Base-by-base conservation (phyloP, 2,888 invertebrate genomes). In the Terebella lapidaria region DNA sequence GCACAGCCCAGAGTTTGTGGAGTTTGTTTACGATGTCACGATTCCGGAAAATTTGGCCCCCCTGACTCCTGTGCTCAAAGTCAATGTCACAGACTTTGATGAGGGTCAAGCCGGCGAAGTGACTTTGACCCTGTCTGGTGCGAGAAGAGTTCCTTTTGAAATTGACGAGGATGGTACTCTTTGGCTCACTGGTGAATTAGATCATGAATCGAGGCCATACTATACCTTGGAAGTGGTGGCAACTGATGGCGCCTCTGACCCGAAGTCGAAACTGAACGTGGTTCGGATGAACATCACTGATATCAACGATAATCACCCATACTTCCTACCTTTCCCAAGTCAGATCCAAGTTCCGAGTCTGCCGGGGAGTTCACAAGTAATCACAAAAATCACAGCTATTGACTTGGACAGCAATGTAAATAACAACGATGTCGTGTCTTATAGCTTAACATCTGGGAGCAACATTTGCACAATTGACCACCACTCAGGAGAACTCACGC, bases 271-370 rank as follows among this genome's bases (percentile, higher is more conserved):
- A 3, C 26, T 27, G 1, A 35, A 27, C 22, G 22, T 54, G 10
- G 59, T 62, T 5, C 49, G 49, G 25, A 18, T 62, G 3, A 57
- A 56, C 3, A 57, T 62, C 2, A 47, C 20, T n/a, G 62, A 62
- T 45, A 26, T 59, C 47, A 62, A 62, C 26, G 62, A 62, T 29
- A 62, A 62, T 25, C 2, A 30, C 2, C 62, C 62, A 3, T 20
- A 4, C 26, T 56, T 62, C 49, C 27, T 62, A n/a, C 54, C 62
- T 15, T n/a, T 27, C 5, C 59, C 62, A 10, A 15, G 42, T 15
- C 4, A 25, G 18, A 46, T 59, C 20, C 42, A 27, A 1, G 18
- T 54, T 15, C 46, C 24, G 24, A 51, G 54, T 15, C 28, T 54
- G 1, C 18, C 52, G 10, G 25, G 42, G 2, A 1, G 15, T 10